Evolutionary conservation across 2,113 vertebrate species (phyloP), one percentile per base, ranked within the genome.

Genomic region (Gallinago jamesoni): DNA sequence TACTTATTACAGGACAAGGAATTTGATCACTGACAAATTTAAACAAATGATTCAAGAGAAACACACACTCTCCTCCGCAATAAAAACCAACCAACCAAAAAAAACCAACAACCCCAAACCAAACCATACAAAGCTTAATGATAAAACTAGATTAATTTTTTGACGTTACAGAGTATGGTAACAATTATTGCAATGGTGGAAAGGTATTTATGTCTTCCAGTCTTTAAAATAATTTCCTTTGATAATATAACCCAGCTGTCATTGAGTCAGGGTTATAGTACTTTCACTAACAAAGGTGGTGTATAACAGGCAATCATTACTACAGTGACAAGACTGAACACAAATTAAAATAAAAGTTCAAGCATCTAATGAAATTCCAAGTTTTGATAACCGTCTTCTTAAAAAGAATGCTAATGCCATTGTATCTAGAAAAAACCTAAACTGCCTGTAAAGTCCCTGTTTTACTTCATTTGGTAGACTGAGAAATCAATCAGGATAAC

Each of bases 401-500:
- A 0, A 78, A 67, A 85, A 70, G 12, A 88, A 83, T 23, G 23
- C 50, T 67, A 78, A 84, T 69, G 37, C 1, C 37, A 37, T 31
- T 67, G 33, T 7, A 50, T 14, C 7, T 63, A 56, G 37, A 66
- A 70, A 76, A 91, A 94, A 85, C 33, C 8, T 21, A 45, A 78
- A 50, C 24, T 84, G 48, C 52, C 41, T 63, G 37, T 13, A 35
- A 90, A 81, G 37, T 45, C 41, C 10, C 31, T 67, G 28, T 10
- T 82, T 87, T 91, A 37, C n/a, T 45, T 67, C 39, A 48, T 73
- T 62, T 89, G 13, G 14, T 62, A 74, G n/a, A 39, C 59, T 47
- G n/a, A 91, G 63, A 77, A 84, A 80, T 69, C 80, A 68, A 74
- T 78, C 77, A 89, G 55, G 50, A 39, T 50, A 73, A 41, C 41